Conservation (phyloP, 2,888 invertebrate genomes). For the Acrocyrtus sp. region DNA sequence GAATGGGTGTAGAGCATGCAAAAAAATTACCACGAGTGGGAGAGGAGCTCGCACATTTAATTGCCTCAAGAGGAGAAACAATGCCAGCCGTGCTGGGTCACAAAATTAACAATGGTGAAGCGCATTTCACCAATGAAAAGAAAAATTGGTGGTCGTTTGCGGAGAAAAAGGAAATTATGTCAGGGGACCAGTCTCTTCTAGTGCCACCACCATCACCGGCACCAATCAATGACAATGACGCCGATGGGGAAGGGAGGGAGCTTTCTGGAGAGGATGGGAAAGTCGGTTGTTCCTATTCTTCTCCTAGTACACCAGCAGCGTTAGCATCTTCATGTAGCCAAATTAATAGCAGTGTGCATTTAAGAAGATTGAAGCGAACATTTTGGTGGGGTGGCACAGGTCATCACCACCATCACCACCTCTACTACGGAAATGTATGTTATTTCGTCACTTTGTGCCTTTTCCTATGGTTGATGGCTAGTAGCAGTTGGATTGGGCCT, state of each 20-base stretch:
- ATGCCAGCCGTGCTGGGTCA: background rate
- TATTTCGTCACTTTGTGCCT: conserved; percentile 19
- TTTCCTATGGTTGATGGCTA: conserved; percentile 36
- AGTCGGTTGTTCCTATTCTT: background rate
- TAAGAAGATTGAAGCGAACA: conserved; percentile 38
- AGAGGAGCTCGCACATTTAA: too few relatives aligned
- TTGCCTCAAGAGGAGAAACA: too few relatives aligned
- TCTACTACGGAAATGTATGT: too few relatives aligned
- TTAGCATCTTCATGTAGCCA: conserved; percentile 38
- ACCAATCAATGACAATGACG: too few relatives aligned
- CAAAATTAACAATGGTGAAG: background rate
- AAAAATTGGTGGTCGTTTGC: background rate
- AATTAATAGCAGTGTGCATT: conserved; percentile 34
- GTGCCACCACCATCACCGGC: too few relatives aligned
- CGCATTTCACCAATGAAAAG: too few relatives aligned
- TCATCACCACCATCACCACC: conserved; percentile 2
- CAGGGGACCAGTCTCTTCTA: too few relatives aligned
- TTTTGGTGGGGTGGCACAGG: conserved; percentile 26
- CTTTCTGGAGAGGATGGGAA: background rate
- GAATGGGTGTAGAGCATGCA: conserved; percentile 32
- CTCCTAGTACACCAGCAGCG: background rate
- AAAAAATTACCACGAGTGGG: conserved; percentile 14
- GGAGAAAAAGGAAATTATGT: background rate
- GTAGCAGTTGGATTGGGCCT: too few relatives aligned
- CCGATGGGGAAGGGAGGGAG: too few relatives aligned